A percentile compares a stretch with the other conserved stretches of the same genome.
Conservation (phyloP, 2,113 vertebrate genomes). For the Poicephalus gulielmi region DNA sequence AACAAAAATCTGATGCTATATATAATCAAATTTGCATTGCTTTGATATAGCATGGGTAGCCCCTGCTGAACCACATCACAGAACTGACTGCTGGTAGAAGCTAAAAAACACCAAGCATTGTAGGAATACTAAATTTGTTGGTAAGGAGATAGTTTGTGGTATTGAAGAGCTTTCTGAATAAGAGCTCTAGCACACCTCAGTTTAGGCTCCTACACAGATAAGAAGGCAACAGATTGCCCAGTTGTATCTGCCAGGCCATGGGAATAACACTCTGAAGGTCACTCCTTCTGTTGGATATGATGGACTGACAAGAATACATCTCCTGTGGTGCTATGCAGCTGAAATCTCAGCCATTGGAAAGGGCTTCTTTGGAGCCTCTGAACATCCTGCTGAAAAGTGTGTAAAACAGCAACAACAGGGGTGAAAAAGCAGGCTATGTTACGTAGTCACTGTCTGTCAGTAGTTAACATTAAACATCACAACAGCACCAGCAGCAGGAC, state of each 20-base stretch:
- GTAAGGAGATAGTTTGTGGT: not conserved
- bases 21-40: not conserved
- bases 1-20: not conserved
- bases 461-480: not conserved
- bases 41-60: not conserved
- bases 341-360: not conserved
- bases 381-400: not conserved
- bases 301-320: not conserved
- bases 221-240: not conserved
- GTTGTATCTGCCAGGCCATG: not conserved
- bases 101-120: not conserved
- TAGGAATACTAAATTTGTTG: not conserved
- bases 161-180: not conserved
- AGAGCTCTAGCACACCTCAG: not conserved
- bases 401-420: not conserved
- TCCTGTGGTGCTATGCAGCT: not conserved
- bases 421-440: not conserved
- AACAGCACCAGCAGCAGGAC: not conserved
- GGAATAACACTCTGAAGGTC: not conserved
- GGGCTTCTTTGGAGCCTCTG: not conserved
- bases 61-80: not conserved
- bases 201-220: not conserved
- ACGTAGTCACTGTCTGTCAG: not conserved
- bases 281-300: not conserved
- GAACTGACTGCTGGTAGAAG: not conserved